Evolutionary conservation across 2,888 invertebrate genomes (phyloP).

Genomic region (Plutella xylostella): DNA sequence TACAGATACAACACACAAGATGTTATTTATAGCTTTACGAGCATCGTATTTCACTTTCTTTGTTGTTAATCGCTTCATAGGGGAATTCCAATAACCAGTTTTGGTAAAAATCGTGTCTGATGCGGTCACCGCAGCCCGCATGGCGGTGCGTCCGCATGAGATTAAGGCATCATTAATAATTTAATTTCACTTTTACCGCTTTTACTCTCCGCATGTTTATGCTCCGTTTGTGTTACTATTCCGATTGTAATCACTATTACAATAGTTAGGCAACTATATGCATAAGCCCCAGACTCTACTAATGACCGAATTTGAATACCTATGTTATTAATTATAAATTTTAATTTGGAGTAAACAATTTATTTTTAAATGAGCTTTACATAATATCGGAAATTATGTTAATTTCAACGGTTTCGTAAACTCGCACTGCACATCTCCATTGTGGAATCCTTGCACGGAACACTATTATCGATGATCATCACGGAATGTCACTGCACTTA

Average conservation of each 20-base stretch:
- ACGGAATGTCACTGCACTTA: slow-evolving; percentile 11
- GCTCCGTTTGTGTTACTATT: slow-evolving; percentile 8
- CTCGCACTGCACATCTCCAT: slow-evolving; percentile 6
- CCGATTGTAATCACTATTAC: slow-evolving; percentile 7
- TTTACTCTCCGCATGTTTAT: slow-evolving; percentile 36
- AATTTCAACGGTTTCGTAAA: background rate
- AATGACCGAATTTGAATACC: too few relatives aligned
- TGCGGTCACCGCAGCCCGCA: slow-evolving; percentile 39
- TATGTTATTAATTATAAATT: too few relatives aligned
- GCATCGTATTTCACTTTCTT: slow-evolving; percentile 24
- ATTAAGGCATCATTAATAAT: slow-evolving; percentile 52
- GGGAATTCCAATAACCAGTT: slow-evolving; percentile 35
- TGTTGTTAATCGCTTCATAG: slow-evolving; percentile 23
- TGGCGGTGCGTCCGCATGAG: slow-evolving; percentile 34
- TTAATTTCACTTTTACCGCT: slow-evolving; percentile 62
- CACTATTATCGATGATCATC: slow-evolving; percentile 4
- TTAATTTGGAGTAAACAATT: background rate
- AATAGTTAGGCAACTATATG: background rate
- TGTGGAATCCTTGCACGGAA: slow-evolving; percentile 1
- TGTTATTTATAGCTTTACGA: slow-evolving; percentile 6
- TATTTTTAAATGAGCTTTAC: background rate
- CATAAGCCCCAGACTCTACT: background rate
- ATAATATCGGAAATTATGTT: background rate
- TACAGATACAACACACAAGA: background rate
- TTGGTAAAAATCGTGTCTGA: slow-evolving; percentile 32